These are phyloP conservation scores for Notocelia uddmanniana DNA, from an alignment of 2,888 invertebrate genomes.

Conservation along the genomic window DNA sequence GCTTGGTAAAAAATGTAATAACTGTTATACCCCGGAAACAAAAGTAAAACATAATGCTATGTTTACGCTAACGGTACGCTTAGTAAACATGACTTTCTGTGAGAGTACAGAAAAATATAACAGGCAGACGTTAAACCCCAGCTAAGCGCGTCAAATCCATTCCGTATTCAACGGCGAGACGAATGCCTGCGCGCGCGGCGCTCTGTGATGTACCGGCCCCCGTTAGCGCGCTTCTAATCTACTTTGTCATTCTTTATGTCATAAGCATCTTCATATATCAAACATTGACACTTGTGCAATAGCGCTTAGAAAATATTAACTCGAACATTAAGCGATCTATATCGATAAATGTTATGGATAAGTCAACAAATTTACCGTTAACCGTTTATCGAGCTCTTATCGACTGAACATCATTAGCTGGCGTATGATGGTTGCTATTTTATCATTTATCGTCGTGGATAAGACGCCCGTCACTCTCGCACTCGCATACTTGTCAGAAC, in stretches of 20 bases:
- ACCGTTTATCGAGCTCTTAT: no score
- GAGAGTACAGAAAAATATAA: slow-evolving; percentile 11
- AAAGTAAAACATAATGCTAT: no score
- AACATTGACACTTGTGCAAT: not conserved
- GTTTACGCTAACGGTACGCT: not conserved
- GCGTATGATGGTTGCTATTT: no score
- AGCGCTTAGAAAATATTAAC: not conserved
- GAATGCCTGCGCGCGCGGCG: slow-evolving; percentile 38
- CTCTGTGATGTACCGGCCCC: slow-evolving; percentile 6
- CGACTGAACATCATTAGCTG: no score
- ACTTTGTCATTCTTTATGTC: not conserved
- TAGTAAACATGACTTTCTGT: not conserved
- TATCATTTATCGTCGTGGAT: no score
- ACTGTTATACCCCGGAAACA: no score
- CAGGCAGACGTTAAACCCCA: not conserved
- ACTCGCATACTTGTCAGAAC: no score
- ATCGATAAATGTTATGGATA: no score
- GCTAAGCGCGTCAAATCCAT: slow-evolving; percentile 35
- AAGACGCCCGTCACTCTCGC: no score
- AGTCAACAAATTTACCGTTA: no score
- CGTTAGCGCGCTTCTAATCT: not conserved
- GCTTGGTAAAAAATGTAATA: no score
- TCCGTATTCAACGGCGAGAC: slow-evolving; percentile 31
- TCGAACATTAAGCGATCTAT: no score
- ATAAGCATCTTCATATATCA: not conserved